These are phyloP conservation scores for Eurytoma adleriae DNA, from an alignment of 2,888 invertebrate species.

Conservation along the genomic window DNA sequence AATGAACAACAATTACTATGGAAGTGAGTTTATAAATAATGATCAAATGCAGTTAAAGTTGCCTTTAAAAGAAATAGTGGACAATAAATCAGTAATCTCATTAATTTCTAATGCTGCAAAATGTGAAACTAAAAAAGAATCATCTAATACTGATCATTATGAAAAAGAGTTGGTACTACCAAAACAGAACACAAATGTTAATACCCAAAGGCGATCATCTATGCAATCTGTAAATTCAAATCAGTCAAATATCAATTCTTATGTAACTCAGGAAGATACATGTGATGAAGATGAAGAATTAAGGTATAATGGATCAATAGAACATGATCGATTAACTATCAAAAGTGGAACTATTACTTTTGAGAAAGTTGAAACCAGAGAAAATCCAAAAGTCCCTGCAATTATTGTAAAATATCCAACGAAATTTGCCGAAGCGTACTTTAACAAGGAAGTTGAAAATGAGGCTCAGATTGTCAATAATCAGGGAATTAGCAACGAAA, in stretches of 20 bases:
- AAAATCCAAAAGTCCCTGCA: not conserved
- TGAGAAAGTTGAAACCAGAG: slow-evolving; percentile 19
- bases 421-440: not conserved
- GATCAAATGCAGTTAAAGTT: not conserved
- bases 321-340: not conserved
- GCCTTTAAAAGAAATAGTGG: not conserved
- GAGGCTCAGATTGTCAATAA: not conserved
- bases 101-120: not conserved
- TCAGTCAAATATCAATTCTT: not conserved
- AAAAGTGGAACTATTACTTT: slow-evolving; percentile 25
- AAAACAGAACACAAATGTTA: not conserved
- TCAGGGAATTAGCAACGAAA: not conserved
- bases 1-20: slow-evolving; percentile 6
- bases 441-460: slow-evolving; percentile 6
- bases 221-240: slow-evolving; percentile 11
- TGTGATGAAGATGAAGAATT: not conserved
- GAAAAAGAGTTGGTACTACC: not conserved
- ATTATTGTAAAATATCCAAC: slow-evolving; percentile 26
- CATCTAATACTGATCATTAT: not conserved
- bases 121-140: slow-evolving; percentile 1
- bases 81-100: not conserved
- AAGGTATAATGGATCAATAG: not conserved
- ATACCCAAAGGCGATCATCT: slow-evolving; percentile 4
- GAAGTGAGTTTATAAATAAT: not conserved
- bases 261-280: not conserved